Base-by-base conservation (phyloP, 2,888 invertebrate genomes). In the Leucophenga montana region DNA sequence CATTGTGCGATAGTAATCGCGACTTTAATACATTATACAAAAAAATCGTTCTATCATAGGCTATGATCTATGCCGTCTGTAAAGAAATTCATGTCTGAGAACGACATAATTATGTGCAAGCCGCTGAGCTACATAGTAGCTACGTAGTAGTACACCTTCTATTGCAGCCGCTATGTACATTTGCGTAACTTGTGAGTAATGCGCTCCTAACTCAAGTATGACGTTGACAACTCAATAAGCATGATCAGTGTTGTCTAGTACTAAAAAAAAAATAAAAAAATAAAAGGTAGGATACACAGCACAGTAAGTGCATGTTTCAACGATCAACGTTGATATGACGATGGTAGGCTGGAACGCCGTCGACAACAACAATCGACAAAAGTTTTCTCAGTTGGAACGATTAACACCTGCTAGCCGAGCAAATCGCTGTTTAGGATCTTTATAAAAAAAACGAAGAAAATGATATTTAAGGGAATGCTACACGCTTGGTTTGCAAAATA, bases 201-300 rank as follows among this genome's bases (percentile, higher is more conserved):
- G 62, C 48, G 62, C 20, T 46, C 20, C 46, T 22, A 48, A 22
- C 46, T 18, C 22, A 18, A 14, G 11, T 14, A 20, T 48, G 73
- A 72, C 77, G 75, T 79, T 84, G 81, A 81, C 84, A 81, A 84
- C 84, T 81, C 84, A 84, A 84, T 84, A 83, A 78, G 80, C 84
- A 82, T 39, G 39, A 39, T 18, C 48, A 11, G 31, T 14, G 44
- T 20, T 18, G 11, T 11, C 5, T 39, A 5, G 39, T 39, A 39
- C 9, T 22, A 48, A 64, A 50, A 46, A 48, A 27, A 27, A 27
- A n/a, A n/a, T n/a, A n/a, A n/a, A n/a, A n/a, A n/a, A n/a, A n/a
- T n/a, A n/a, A n/a, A n/a, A n/a, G n/a, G 27, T 27, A 27, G 27
- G 3, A 27, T 8, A 2, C 20, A 11, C 44, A n/a, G 22, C 62